These are phyloP conservation scores for Eubasilissa splendida DNA, from an alignment of 2,888 invertebrate genomes.

Conservation along the genomic window DNA sequence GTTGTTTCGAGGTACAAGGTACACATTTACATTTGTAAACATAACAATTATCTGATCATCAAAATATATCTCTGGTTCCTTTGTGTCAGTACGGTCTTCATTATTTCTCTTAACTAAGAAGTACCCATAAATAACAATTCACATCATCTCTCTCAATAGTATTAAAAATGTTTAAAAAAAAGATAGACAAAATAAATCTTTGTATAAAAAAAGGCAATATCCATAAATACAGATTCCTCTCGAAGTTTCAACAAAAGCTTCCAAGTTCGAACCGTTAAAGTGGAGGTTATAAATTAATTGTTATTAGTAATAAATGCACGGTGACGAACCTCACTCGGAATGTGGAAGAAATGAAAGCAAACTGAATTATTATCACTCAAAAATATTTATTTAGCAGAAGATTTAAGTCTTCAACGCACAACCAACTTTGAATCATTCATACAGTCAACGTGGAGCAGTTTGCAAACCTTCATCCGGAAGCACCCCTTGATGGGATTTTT, in stretches of 20 bases:
- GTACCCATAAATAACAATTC: slow-evolving; percentile 53
- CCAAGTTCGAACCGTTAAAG: slow-evolving; percentile 52
- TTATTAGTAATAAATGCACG: slow-evolving; percentile 29
- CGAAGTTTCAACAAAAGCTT: slow-evolving; percentile 43
- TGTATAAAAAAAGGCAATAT: slow-evolving; percentile 56
- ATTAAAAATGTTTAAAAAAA: slow-evolving; percentile 42
- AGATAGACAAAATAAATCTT: slow-evolving; percentile 57
- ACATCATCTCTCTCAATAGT: slow-evolving; percentile 42
- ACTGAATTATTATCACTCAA: slow-evolving; percentile 1
- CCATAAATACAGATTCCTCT: slow-evolving; percentile 44
- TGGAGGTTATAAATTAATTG: slow-evolving; percentile 15
- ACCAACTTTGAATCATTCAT: slow-evolving; percentile 53
- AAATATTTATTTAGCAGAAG: background rate
- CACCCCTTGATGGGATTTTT: background rate
- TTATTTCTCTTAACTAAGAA: slow-evolving; percentile 40
- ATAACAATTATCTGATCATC: slow-evolving; percentile 20
- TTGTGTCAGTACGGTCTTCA: slow-evolving; percentile 18
- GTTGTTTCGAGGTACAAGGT: slow-evolving; percentile 17
- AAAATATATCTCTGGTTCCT: slow-evolving; percentile 47
- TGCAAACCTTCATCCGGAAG: background rate
- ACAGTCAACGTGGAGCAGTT: background rate
- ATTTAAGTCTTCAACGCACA: slow-evolving; percentile 49
- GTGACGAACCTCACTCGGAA: slow-evolving; percentile 34
- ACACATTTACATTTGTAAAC: slow-evolving; percentile 37
- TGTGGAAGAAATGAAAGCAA: slow-evolving; percentile 21